Conservation (phyloP, 2,888 invertebrate species). For the Drosophila falleni region DNA sequence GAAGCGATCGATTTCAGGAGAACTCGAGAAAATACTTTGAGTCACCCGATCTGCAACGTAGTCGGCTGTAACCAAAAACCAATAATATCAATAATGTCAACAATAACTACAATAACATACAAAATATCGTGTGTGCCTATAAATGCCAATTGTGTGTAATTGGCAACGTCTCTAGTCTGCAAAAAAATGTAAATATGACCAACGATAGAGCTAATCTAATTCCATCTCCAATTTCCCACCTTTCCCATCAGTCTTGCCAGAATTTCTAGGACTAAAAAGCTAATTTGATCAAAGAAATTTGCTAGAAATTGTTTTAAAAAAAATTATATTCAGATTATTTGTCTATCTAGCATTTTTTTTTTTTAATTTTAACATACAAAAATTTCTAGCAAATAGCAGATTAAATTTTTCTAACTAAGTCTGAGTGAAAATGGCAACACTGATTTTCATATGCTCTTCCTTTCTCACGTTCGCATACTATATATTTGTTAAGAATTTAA, state of each 20-base stretch:
- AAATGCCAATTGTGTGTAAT: constrained; percentile 47
- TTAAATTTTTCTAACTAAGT: too few relatives aligned
- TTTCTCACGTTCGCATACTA: constrained; percentile 1
- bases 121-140: constrained; percentile 54
- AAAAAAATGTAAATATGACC: constrained; percentile 75
- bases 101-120: constrained; percentile 1
- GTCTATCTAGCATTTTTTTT: background rate
- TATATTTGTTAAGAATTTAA: background rate
- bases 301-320: too few relatives aligned
- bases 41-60: constrained; percentile 77
- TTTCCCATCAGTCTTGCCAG: background rate
- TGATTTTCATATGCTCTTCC: background rate
- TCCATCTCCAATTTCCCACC: constrained; percentile 5
- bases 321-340: background rate
- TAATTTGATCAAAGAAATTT: background rate
- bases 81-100: background rate
- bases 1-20: constrained; percentile 85
- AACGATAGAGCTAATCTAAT: constrained; percentile 69
- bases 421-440: background rate
- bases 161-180: constrained; percentile 78
- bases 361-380: too few relatives aligned
- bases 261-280: too few relatives aligned
- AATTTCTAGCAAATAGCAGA: too few relatives aligned
- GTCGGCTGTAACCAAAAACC: constrained; percentile 48
- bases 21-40: constrained; percentile 84